Evolutionary conservation across 2,888 invertebrate species (phyloP).

Genomic region (Hypena proboscidalis): DNA sequence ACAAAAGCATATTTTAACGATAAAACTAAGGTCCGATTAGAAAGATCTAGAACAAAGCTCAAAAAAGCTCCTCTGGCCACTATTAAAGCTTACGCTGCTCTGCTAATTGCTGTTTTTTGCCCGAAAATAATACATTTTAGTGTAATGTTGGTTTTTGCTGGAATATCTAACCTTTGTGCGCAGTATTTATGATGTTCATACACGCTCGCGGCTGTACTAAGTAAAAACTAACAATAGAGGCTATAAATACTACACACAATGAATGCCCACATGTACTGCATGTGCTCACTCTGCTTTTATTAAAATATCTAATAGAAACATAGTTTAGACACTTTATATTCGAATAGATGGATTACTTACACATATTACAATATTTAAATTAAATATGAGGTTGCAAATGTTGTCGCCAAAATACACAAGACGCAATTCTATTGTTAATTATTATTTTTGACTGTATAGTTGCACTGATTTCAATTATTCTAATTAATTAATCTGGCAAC

Average conservation of each 20-base stretch:
- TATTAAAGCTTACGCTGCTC: conserved; percentile 43
- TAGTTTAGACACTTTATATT: background rate
- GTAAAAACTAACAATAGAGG: conserved; percentile 51
- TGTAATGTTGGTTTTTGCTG: conserved; percentile 53
- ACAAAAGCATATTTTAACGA: conserved; percentile 32
- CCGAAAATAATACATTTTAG: conserved; percentile 53
- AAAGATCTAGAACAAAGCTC: conserved; percentile 34
- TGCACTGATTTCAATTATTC: too few species aligned
- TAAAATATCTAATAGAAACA: conserved; percentile 7
- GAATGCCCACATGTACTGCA: conserved; percentile 9
- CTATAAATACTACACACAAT: conserved; percentile 22
- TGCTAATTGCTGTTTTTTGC: conserved; percentile 61
- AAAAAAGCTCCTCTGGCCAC: conserved; percentile 34
- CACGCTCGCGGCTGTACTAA: conserved; percentile 43
- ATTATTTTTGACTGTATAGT: too few species aligned
- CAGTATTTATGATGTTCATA: conserved; percentile 60
- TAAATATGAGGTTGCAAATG: background rate
- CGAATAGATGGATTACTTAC: background rate
- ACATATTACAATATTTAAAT: background rate
- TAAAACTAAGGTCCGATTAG: conserved; percentile 32
- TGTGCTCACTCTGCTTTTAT: conserved; percentile 11
- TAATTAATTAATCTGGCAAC: too few species aligned
- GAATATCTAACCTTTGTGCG: conserved; percentile 52
- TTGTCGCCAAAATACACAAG: too few species aligned
- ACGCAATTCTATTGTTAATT: too few species aligned